Percentiles rank a stretch among this genome's conserved stretches.
Conservation (phyloP, 2,797 vertebrate genomes). For the Lepilemur septentrionalis region DNA sequence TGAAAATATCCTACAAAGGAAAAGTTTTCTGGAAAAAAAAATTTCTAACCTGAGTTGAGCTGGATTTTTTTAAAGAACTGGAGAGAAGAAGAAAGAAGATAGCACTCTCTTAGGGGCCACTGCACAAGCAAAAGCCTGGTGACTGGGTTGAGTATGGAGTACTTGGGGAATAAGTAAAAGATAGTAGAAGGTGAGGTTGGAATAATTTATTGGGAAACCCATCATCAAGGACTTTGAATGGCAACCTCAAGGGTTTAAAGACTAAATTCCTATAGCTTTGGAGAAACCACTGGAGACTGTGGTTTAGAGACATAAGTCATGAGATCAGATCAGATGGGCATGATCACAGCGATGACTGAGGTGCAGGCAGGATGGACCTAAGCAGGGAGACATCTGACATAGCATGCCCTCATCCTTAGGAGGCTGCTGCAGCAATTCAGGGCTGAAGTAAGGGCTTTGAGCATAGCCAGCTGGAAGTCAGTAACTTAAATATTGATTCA, state of each 20-base stretch:
- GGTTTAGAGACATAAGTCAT: background rate
- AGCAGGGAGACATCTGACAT: background rate
- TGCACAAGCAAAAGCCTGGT: background rate
- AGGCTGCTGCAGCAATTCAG: background rate
- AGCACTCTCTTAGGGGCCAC: background rate
- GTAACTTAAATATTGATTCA: slow-evolving; percentile 49
- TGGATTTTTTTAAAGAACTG: background rate
- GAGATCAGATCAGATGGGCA: background rate
- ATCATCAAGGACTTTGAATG: background rate
- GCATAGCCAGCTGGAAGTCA: slow-evolving; percentile 28
- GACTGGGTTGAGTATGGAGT: background rate
- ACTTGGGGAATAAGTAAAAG: background rate
- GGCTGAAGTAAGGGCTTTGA: background rate
- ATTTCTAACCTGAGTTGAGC: background rate
- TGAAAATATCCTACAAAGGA: slow-evolving; percentile 10
- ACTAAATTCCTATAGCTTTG: background rate
- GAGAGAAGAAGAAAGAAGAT: background rate
- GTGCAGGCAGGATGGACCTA: background rate
- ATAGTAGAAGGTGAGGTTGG: background rate
- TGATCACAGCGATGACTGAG: background rate
- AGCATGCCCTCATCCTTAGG: background rate
- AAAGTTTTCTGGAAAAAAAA: background rate
- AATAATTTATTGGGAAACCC: background rate
- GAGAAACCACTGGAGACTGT: background rate
- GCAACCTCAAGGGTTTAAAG: background rate